Percentiles rank a stretch among this genome's conserved stretches.
These are phyloP conservation scores for Penaeus chinensis DNA, from an alignment of 1,140 invertebrate species.

Conservation along the genomic window DNA sequence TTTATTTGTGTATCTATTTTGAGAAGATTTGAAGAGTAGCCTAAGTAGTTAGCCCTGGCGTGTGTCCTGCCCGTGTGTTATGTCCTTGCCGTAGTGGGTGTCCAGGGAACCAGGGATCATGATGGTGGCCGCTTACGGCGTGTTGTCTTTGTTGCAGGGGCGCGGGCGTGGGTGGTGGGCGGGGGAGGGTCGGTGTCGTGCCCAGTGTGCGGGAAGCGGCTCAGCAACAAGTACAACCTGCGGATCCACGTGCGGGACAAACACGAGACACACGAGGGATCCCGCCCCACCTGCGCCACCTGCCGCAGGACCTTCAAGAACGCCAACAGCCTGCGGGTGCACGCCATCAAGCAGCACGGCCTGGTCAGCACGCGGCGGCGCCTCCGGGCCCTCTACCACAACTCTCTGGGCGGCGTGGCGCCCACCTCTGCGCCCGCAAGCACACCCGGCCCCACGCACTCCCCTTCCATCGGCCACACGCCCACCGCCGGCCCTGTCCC, in stretches of 20 bases:
- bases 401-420: background rate
- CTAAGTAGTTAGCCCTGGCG: conserved; percentile 28
- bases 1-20: too few species aligned
- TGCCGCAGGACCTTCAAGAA: conserved; percentile 57
- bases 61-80: background rate
- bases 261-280: conserved; percentile 40
- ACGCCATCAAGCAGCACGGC: conserved; percentile 58
- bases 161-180: conserved; percentile 59
- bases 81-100: conserved; percentile 14
- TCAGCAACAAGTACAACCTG: conserved; percentile 61
- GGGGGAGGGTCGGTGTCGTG: conserved; percentile 60
- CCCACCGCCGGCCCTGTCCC: background rate
- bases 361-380: conserved; percentile 36
- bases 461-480: background rate
- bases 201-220: conserved; percentile 53
- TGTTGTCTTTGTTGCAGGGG: conserved; percentile 59
- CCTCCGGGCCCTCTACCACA: conserved; percentile 31
- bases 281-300: conserved; percentile 46
- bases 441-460: background rate
- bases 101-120: background rate
- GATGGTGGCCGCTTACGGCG: conserved; percentile 43
- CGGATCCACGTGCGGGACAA: conserved; percentile 59
- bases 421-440: background rate
- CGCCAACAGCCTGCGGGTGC: conserved; percentile 57
- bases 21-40: conserved; percentile 8